Conservation (phyloP, 2,797 vertebrate genomes). For the Neosilurus mollespiculum region DNA sequence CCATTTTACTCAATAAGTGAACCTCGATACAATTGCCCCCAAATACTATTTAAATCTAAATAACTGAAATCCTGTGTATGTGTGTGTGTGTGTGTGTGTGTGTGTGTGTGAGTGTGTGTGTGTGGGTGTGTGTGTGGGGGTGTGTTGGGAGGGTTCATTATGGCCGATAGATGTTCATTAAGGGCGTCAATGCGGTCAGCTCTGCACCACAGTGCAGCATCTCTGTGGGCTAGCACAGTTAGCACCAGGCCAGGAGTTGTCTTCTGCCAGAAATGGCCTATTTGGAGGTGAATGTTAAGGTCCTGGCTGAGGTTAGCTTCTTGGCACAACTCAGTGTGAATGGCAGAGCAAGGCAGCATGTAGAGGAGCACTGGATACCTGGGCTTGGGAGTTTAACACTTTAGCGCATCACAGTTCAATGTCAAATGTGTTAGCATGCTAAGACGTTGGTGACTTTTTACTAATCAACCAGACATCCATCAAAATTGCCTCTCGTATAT, state of each 20-base stretch:
- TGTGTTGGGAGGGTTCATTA: constrained; percentile 51
- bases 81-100: no score
- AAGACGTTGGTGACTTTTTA: background rate
- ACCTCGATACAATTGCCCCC: constrained; percentile 46
- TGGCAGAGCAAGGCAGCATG: background rate
- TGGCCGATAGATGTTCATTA: constrained; percentile 52
- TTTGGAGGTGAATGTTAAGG: constrained; percentile 43
- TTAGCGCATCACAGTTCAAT: background rate
- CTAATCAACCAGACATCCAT: background rate
- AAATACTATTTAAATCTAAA: constrained; percentile 55
- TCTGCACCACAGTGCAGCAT: constrained; percentile 23
- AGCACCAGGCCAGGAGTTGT: constrained; percentile 47
- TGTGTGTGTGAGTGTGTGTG: no score
- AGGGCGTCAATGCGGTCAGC: constrained; percentile 45
- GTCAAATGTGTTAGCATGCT: background rate
- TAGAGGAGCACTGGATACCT: background rate
- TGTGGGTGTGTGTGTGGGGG: no score
- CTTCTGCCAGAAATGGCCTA: constrained; percentile 45
- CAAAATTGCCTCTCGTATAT: no score
- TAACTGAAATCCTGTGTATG: constrained; percentile 54
- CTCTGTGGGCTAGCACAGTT: constrained; percentile 41
- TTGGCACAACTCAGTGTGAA: constrained; percentile 12
- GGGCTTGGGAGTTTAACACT: background rate
- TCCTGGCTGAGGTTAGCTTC: constrained; percentile 23
- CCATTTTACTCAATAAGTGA: constrained; percentile 44